phyloP scores from a whole-genome alignment of 2,888 invertebrate genomes.

The Dryadula phaetusa region DNA sequence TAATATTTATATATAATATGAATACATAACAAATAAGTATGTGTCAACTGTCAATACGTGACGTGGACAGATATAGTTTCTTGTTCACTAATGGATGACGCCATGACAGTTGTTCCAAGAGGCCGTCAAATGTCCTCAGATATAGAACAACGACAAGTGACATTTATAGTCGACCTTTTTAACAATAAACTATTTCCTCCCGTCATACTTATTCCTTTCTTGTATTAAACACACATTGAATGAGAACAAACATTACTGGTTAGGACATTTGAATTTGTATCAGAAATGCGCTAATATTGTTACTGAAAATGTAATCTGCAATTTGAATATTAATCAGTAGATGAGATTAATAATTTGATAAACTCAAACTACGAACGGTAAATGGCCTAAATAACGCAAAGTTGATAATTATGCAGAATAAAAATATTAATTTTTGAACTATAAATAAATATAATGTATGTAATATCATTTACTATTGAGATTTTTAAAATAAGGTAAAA shows the following conservation, averaged over 20 bases:
- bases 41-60: constrained; percentile 5
- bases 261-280: constrained; percentile 16
- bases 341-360: not conserved
- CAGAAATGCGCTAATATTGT: constrained; percentile 1
- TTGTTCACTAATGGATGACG: not conserved
- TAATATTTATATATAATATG: constrained; percentile 57
- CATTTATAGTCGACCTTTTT: not conserved
- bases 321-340: not conserved
- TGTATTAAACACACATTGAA: constrained; percentile 55
- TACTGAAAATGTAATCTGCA: constrained; percentile 23
- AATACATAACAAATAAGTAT: constrained; percentile 69
- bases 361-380: not conserved
- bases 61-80: not conserved
- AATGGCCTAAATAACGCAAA: not conserved
- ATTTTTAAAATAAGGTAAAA: not conserved
- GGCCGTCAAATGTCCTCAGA: not conserved
- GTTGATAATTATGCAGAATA: not conserved
- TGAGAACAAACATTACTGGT: constrained; percentile 52
- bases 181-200: constrained; percentile 5
- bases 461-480: not conserved
- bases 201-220: not conserved
- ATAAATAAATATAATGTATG: not conserved
- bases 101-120: constrained; percentile 2
- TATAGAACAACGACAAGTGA: not conserved
- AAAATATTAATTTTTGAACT: not conserved